These are phyloP conservation scores for Ariolimax columbianus DNA, from an alignment of 2,888 invertebrate genomes.

Conservation along the genomic window DNA sequence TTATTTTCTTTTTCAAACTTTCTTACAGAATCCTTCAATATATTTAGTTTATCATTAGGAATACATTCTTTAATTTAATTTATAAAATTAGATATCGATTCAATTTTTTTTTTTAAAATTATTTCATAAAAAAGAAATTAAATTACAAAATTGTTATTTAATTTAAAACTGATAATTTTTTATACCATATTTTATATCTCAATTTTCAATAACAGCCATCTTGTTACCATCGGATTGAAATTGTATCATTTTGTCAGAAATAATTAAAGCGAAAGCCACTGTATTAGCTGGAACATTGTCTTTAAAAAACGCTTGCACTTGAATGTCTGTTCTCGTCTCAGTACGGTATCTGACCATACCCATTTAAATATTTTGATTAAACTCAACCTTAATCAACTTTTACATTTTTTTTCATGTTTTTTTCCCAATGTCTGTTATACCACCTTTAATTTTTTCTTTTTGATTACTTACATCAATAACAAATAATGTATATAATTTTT, in stretches of 20 bases:
- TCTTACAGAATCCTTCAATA: not conserved
- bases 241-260: conserved; percentile 4
- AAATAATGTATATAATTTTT: conserved; percentile 27
- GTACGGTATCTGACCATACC: too few relatives aligned
- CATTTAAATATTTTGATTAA: too few relatives aligned
- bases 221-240: conserved; percentile 27
- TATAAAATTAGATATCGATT: not conserved
- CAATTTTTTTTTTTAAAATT: too few relatives aligned
- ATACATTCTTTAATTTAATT: conserved; percentile 18
- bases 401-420: too few relatives aligned
- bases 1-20: not conserved
- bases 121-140: too few relatives aligned
- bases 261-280: not conserved
- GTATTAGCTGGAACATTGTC: conserved; percentile 6
- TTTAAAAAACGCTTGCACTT: not conserved
- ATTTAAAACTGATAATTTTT: too few relatives aligned
- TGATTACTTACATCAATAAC: conserved; percentile 32
- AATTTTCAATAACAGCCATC: conserved; percentile 1
- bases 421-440: too few relatives aligned
- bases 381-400: too few relatives aligned
- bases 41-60: conserved; percentile 1
- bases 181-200: not conserved
- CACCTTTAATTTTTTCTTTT: not conserved
- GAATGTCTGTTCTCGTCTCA: too few relatives aligned
- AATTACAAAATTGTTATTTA: too few relatives aligned